Base-by-base conservation (phyloP, 2,113 vertebrate species). In the Periophthalmus modestus region DNA sequence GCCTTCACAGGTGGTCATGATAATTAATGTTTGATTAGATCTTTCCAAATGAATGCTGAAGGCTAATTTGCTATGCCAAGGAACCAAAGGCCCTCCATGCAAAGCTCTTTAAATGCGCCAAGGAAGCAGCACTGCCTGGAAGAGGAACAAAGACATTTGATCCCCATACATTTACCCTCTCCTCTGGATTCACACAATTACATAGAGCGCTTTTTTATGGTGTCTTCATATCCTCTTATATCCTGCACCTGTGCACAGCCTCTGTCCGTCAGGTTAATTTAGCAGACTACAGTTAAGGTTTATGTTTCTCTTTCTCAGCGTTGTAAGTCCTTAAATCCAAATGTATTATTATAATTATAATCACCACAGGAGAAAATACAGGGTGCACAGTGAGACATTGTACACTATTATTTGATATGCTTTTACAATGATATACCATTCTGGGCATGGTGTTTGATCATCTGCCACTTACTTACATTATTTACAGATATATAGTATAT, bases 21-120 rank as follows among this genome's bases (percentile, higher is more conserved):
- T 89, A 91, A 92, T 93, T 91, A 86, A 82, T 77, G 84, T 83
- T 89, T 92, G 82, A 92, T 93, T 86, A 87, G 73, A 81, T 83
- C 77, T 76, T 80, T 76, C 76, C 73, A 81, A 83, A 82, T 86
- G 77, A 88, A 85, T 69, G 73, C 76, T 80, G 73, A 81, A 81
- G 71, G 86, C 79, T 79, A 78, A 85, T 85, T 80, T 76, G 52
- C 39, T 78, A 55, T 82, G 82, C 78, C 80, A 75, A 80, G 78
- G 58, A 71, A 82, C 78, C 75, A 69, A 82, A 79, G 73, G 81
- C 89, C 79, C 81, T 72, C 57, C 46, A 39, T 65, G 77, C 10
- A 55, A 79, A 66, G 54, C 73, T 63, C 71, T 82, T 78, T 80
- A 81, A 83, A 81, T 74, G 72, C 81, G 80, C 82, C 78, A 77